These are phyloP conservation scores for Calameuta filiformis DNA, from an alignment of 2,888 invertebrate species.

Conservation along the genomic window DNA sequence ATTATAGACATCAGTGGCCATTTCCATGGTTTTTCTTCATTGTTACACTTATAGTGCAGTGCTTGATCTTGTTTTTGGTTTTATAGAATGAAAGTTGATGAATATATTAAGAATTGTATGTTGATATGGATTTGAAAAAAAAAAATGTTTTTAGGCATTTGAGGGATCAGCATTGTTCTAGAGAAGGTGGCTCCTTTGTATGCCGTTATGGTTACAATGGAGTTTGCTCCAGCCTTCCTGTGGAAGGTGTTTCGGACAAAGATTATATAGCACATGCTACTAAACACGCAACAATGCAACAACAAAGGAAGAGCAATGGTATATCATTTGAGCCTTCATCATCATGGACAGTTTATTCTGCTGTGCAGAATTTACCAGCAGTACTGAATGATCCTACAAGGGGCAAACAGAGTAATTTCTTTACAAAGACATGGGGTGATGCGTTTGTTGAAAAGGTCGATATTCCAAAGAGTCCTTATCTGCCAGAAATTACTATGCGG, in stretches of 20 bases:
- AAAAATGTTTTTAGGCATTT: conserved; percentile 74
- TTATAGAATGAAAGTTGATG: background rate
- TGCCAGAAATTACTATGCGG: conserved; percentile 84
- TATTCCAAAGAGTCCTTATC: conserved; percentile 80
- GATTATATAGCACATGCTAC: conserved; percentile 90
- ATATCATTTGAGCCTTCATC: conserved; percentile 50
- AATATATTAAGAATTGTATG: background rate
- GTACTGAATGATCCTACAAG: conserved; percentile 94
- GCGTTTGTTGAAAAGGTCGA: conserved; percentile 86
- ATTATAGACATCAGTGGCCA: background rate
- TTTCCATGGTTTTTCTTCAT: background rate
- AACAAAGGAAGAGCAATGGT: conserved; percentile 68
- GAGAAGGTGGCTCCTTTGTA: conserved; percentile 87
- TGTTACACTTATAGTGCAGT: background rate
- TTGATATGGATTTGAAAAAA: background rate
- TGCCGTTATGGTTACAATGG: conserved; percentile 90
- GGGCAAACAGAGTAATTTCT: conserved; percentile 91
- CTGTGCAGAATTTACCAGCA: conserved; percentile 94
- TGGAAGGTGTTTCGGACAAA: conserved; percentile 88
- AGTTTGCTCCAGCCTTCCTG: conserved; percentile 86
- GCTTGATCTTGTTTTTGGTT: background rate
- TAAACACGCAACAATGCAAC: conserved; percentile 68
- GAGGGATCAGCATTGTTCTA: conserved; percentile 82
- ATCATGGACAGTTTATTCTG: conserved; percentile 89
- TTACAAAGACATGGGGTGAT: conserved; percentile 98